Percentiles rank a stretch among this genome's conserved stretches.
Conservation (phyloP, 2,888 invertebrate species). For the Cybosia mesomella region DNA sequence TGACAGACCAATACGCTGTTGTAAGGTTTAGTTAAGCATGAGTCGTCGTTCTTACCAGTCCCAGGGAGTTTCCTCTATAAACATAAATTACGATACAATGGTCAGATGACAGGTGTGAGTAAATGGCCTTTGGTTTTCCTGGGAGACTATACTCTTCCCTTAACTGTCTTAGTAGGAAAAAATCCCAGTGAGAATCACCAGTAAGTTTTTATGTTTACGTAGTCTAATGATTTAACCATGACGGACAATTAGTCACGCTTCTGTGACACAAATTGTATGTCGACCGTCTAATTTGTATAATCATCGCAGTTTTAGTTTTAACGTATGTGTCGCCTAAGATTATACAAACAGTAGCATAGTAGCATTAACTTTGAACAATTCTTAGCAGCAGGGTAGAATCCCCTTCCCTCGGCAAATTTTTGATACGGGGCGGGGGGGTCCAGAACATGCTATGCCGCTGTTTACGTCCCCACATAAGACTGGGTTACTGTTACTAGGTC, state of each 20-base stretch:
- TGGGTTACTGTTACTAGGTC: no score
- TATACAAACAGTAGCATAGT: no score
- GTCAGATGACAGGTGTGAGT: neutral
- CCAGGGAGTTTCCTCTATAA: neutral
- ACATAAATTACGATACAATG: neutral
- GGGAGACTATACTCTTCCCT: neutral
- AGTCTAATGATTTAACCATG: neutral
- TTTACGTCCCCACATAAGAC: no score
- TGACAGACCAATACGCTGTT: neutral
- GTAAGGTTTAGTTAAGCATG: neutral
- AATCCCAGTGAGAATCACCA: neutral
- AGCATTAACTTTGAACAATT: no score
- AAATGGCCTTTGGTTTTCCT: no score
- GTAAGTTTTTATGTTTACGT: neutral
- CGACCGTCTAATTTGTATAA: no score
- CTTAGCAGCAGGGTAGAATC: no score
- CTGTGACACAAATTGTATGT: constrained; percentile 4
- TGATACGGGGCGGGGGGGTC: no score
- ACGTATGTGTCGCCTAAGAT: no score
- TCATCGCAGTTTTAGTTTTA: neutral
- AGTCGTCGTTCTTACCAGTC: neutral
- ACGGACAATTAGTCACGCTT: neutral
- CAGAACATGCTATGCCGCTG: no score
- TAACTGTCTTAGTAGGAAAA: neutral
- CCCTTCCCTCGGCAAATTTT: no score